Base-by-base conservation (phyloP, 2,797 vertebrate species). In the Leptodactylus fallax region DNA sequence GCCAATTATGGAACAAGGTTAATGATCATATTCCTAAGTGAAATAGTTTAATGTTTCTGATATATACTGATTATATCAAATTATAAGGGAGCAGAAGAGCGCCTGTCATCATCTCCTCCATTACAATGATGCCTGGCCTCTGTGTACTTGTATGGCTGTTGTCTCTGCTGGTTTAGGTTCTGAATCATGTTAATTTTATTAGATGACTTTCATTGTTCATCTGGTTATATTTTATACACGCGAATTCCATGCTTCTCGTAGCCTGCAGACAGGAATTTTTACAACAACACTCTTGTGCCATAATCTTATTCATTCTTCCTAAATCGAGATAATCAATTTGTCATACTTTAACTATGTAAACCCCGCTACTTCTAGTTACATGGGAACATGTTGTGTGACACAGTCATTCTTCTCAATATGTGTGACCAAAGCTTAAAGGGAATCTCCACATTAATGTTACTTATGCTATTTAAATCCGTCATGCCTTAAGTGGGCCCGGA, bases 11-110 rank as follows among this genome's bases (percentile, higher is more conserved):
- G 88, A 89, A 89, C 88, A 89, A 89, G 88, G 88, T 89, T 89
- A 89, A 89, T 89, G 88, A 89, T 87, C 85, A 74, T 89, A 89
- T 77, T 89, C 74, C 88, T 86, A 89, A 89, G 88, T 89, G 88
- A 89, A 89, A 86, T 81, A 87, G 88, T 87, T 89, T 86, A 89
- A 89, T 89, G 84, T 82, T 88, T 86, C 88, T 89, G 85, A 89
- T 89, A 86, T 78, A 86, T 87, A 89, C 85, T 87, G 85, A 87
- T 89, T 89, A 89, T 83, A 79, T 89, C 80, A 87, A 89, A 89
- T 89, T 79, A 86, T 67, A 89, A 72, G 21, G 61, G 71, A 74
- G 56, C 80, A 53, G 11, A 83, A 13, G 85, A 72, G 47, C 63
- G 77, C 85, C 67, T 83, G 84, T 86, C 84, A 86, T 89, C 78